These are phyloP conservation scores for Conomelus anceps DNA, from an alignment of 2,888 invertebrate genomes.

Conservation along the genomic window DNA sequence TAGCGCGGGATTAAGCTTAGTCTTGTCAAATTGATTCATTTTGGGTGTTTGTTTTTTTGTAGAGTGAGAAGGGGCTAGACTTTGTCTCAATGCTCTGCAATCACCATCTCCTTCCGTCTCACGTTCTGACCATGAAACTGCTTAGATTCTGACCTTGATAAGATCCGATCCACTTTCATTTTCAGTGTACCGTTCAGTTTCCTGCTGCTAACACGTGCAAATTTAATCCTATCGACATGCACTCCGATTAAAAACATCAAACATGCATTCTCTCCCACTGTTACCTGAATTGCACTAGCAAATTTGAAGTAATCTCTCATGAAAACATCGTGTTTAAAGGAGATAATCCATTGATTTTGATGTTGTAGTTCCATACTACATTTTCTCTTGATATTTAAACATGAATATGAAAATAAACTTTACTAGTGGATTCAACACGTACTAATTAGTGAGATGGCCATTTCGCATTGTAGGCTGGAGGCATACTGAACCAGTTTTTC, in stretches of 20 bases:
- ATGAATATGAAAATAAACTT: no score
- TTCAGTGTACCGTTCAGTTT: not conserved
- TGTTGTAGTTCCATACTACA: not conserved
- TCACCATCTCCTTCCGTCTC: not conserved
- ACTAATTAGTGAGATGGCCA: no score
- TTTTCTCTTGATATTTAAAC: no score
- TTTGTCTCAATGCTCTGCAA: not conserved
- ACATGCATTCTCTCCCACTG: not conserved
- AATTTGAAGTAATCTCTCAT: no score
- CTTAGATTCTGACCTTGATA: not conserved
- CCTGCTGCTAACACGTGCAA: not conserved
- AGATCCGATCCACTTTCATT: slow-evolving; percentile 5
- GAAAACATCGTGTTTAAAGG: no score
- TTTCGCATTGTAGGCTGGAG: no score
- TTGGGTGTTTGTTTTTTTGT: not conserved
- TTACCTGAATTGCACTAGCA: no score
- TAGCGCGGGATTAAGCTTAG: not conserved
- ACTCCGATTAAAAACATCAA: not conserved
- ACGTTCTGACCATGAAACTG: not conserved
- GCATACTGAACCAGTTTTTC: no score
- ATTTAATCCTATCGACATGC: not conserved
- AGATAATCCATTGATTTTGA: no score
- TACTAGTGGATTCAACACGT: no score
- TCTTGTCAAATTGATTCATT: not conserved
- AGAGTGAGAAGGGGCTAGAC: not conserved